Base-by-base conservation (phyloP, 2,888 invertebrate genomes). In the Adela reaumurella region DNA sequence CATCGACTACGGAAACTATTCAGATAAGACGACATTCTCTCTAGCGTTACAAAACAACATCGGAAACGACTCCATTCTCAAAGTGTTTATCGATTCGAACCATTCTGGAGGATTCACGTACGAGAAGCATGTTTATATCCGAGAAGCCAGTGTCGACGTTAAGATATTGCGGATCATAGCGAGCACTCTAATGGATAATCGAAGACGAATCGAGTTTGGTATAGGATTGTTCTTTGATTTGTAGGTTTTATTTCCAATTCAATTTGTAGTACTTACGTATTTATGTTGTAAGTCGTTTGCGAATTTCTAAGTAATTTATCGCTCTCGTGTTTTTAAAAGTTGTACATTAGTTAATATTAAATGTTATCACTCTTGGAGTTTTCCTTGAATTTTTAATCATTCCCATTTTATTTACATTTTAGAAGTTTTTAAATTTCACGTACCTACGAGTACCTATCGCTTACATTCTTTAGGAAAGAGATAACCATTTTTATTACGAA, bases 141-240 rank as follows among this genome's bases (percentile, higher is more conserved):
- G 67, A 19, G 76, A 76, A 51, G 57, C 64, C 0, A 63, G 62
- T 17, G 67, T 63, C 45, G 76, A 76, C 41, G 58, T 67, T 20
- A 60, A 74, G 8, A 66, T 74, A 1, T 54, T 78, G 19, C 64
- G 70, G 16, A 57, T 78, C 17, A 52, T 70, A 11, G 71, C 64
- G 14, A 74, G 76, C 53, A 66, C 74, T 29, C 56, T 77, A 20
- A 69, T 78, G 49, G 78, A 78, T 52, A 59, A 62, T 49, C 74
- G 74, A 53, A 61, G 66, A 46, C 58, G 73, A 35, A 67, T 78
- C 1, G 67, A 70, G 1, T 69, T 76, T 18, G 78, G 78, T 4
- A 58, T 78, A 17, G 78, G 78, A 4, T 68, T 76, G 52, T 65
- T 76, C 57, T 57, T 78, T 47, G 76, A 78, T 56, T 77, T 78